phyloP scores from a whole-genome alignment of 2,113 vertebrate species.

The Dicrurus megarhynchus region DNA sequence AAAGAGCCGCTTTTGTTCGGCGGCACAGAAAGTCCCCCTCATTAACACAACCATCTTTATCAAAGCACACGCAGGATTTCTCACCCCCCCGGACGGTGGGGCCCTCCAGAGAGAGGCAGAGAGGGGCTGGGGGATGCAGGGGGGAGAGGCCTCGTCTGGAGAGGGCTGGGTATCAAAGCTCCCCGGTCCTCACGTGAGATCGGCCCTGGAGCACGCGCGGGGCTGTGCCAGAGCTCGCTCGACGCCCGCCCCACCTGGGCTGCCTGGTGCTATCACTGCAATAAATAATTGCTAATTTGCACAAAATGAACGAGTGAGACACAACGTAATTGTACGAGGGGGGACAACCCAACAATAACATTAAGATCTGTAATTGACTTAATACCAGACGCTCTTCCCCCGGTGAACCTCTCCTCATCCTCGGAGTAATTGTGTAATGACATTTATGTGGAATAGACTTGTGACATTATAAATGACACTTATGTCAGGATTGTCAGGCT shows the following conservation, averaged over 20 bases:
- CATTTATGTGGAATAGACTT: constrained; percentile 76
- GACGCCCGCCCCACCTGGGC: constrained; percentile 31
- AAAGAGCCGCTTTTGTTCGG: neutral
- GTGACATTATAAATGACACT: constrained; percentile 79
- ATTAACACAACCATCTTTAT: neutral
- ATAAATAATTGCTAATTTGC: constrained; percentile 72
- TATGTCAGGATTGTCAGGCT: constrained; percentile 73
- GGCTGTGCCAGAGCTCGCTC: neutral
- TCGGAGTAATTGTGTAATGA: constrained; percentile 74
- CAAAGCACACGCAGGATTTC: neutral
- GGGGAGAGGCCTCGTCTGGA: neutral
- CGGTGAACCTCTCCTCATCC: constrained; percentile 31
- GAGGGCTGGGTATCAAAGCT: neutral
- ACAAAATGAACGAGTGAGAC: constrained; percentile 59
- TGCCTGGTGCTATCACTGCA: neutral
- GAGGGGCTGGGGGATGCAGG: neutral
- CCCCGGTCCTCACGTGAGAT: neutral
- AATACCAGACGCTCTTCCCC: constrained; percentile 38
- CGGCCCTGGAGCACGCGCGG: neutral
- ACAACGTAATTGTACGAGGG: constrained; percentile 31
- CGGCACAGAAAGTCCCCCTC: constrained; percentile 14
- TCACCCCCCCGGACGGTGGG: neutral
- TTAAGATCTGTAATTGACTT: constrained; percentile 59
- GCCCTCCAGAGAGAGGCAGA: neutral
- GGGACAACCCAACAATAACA: constrained; percentile 55